Conservation (phyloP, 2,888 invertebrate species). For the Callimorpha dominula region DNA sequence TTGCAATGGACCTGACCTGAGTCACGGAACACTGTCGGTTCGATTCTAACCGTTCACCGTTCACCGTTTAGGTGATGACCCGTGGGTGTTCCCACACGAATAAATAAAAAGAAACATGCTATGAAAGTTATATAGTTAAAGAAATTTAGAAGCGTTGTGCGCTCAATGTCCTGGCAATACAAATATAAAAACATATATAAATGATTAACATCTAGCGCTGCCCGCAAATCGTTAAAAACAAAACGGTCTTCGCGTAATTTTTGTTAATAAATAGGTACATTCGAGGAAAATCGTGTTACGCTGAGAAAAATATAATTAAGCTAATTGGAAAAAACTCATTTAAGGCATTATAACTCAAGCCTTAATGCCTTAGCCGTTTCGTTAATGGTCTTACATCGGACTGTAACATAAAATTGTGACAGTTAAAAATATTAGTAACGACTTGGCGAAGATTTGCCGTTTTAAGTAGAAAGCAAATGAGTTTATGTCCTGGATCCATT, state of each 20-base stretch:
- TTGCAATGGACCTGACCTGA: too few relatives aligned
- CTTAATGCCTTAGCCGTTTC: constrained; percentile 71
- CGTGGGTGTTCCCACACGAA: too few relatives aligned
- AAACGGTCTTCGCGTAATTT: constrained; percentile 35
- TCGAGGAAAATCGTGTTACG: constrained; percentile 44
- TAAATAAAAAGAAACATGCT: too few relatives aligned
- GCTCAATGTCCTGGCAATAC: background rate
- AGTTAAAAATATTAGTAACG: constrained; percentile 70
- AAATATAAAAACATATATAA: constrained; percentile 17
- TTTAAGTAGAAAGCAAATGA: background rate
- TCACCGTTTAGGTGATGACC: too few relatives aligned
- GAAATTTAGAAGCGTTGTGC: background rate
- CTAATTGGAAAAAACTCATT: constrained; percentile 75
- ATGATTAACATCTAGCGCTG: constrained; percentile 27
- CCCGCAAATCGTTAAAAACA: constrained; percentile 22
- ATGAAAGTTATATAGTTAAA: background rate
- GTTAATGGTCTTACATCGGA: constrained; percentile 68
- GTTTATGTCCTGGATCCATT: background rate
- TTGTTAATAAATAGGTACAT: constrained; percentile 38
- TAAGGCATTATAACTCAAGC: constrained; percentile 69
- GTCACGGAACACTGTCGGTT: too few relatives aligned
- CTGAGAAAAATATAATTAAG: constrained; percentile 73
- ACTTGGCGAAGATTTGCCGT: background rate
- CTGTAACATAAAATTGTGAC: constrained; percentile 59
- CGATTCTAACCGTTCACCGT: too few relatives aligned